Percentiles rank a stretch among this genome's conserved stretches.
Evolutionary conservation across 1,140 invertebrate species (phyloP).

Genomic region (Drosophila mayri): DNA sequence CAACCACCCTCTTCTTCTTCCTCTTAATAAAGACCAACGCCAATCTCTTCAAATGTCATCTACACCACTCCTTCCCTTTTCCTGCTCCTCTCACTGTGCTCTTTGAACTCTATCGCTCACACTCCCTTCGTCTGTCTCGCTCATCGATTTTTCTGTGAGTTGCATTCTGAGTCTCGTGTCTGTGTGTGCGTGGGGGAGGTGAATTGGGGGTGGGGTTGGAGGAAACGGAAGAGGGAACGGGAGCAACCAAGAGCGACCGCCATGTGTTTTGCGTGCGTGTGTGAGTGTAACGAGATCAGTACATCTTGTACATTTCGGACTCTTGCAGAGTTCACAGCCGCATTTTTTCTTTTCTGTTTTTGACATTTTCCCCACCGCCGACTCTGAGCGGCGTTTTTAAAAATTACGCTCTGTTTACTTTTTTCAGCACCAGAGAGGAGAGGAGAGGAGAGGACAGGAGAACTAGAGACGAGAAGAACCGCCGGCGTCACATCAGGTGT

Average conservation of each 20-base stretch:
- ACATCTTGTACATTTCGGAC: conserved; percentile 59
- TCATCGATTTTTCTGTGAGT: conserved; percentile 58
- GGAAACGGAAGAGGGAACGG: conserved; percentile 57
- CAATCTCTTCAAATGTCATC: conserved; percentile 58
- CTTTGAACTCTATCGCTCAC: conserved; percentile 60
- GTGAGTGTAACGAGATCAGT: conserved; percentile 82
- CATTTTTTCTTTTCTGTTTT: conserved; percentile 54
- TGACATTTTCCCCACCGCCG: conserved; percentile 73
- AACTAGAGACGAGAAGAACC: conserved; percentile 43
- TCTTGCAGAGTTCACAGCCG: conserved; percentile 78
- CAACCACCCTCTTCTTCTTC: conserved; percentile 20
- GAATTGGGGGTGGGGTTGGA: conserved; percentile 17
- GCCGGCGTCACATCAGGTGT: conserved; percentile 63
- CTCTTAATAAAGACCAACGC: conserved; percentile 28
- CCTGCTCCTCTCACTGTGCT: conserved; percentile 26
- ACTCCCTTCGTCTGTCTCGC: conserved; percentile 40
- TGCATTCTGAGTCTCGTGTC: conserved; percentile 33
- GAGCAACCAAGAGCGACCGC: conserved; percentile 76
- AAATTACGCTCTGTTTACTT: conserved; percentile 83
- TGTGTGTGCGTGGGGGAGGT: conserved; percentile 13
- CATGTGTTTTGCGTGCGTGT: conserved; percentile 66
- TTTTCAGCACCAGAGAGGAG: conserved; percentile 56
- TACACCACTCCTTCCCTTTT: conserved; percentile 5
- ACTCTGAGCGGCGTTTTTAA: conserved; percentile 78
- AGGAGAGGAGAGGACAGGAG: conserved; percentile 22